Evolutionary conservation across 2,113 vertebrate species (phyloP).

Genomic region (Taurulus bubalis): DNA sequence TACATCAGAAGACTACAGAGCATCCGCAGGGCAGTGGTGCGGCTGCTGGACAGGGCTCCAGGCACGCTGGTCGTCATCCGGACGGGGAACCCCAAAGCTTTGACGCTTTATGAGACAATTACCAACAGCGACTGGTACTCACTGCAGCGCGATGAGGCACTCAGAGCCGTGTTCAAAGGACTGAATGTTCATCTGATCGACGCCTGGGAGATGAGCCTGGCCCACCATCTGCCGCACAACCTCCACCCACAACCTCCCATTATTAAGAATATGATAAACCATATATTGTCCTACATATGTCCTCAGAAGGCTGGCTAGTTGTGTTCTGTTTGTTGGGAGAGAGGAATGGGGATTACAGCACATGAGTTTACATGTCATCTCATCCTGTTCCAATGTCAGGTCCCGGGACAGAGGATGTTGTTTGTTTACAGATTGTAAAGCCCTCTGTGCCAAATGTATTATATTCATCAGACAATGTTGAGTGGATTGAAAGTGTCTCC

Average conservation of each 20-base stretch:
- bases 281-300: neutral
- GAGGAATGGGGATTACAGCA: neutral
- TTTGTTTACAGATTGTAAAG: too few relatives aligned
- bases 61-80: neutral
- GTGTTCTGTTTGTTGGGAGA: neutral
- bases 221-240: slow-evolving; percentile 89
- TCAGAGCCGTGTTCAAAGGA: slow-evolving; percentile 90
- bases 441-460: too few relatives aligned
- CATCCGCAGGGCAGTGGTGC: slow-evolving; percentile 79
- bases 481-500: too few relatives aligned
- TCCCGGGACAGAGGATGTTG: neutral
- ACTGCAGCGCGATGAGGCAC: slow-evolving; percentile 86
- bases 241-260: slow-evolving; percentile 90
- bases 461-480: too few relatives aligned
- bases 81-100: slow-evolving; percentile 75
- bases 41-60: slow-evolving; percentile 4
- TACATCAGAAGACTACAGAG: slow-evolving; percentile 89
- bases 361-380: too few relatives aligned
- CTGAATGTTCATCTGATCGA: slow-evolving; percentile 89
- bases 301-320: neutral
- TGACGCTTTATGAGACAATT: slow-evolving; percentile 86
- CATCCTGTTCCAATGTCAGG: too few relatives aligned
- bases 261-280: slow-evolving; percentile 89
- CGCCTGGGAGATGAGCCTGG: slow-evolving; percentile 94
- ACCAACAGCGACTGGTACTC: slow-evolving; percentile 95